Base-by-base conservation (phyloP, 2,113 vertebrate genomes). In the Stegostoma tigrinum region DNA sequence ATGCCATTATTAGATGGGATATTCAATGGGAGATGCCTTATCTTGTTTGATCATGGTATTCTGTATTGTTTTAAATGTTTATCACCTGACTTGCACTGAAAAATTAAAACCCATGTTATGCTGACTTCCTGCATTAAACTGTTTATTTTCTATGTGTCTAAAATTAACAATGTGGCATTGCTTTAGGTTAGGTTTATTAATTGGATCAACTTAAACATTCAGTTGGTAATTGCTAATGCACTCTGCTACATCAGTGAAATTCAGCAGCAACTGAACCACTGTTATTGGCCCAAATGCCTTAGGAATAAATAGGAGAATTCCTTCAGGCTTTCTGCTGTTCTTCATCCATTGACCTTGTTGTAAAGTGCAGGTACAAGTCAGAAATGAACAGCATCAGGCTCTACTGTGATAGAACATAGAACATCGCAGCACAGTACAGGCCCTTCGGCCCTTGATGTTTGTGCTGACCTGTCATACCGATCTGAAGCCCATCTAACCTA, bases 21-120 rank as follows among this genome's bases (percentile, higher is more conserved):
- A 52, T 75, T 70, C 42, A 70, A 72, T 75, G 38, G 68, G 67
- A 72, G 68, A 48, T 42, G 45, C 38, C 48, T 48, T 72, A 27
- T 52, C 24, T 95, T 95, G 68, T 72, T 95, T 95, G 94, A 70
- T 95, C 94, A 95, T 95, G 64, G n/a, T 93, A 93, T 67, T 93
- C 30, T 66, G 68, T 68, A 70, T 95, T 48, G 68, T 72, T 95
- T 72, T 15, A 95, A 70, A 72, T 70, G 67, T 95, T 95, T 95
- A 48, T 95, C 42, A 72, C 94, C 94, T 24, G 14, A 95, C 89
- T 93, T 93, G 94, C 94, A 95, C 94, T 95, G 94, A 95, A 95
- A 70, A 95, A 95, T 95, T 95, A 95, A 93, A 95, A 95, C 94
- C 67, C 38, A 67, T 23, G 94, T 95, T 95, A 95, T 95, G 72